These are phyloP conservation scores for Luehdorfia chinensis DNA, from an alignment of 1,140 invertebrate genomes.

Conservation along the genomic window DNA sequence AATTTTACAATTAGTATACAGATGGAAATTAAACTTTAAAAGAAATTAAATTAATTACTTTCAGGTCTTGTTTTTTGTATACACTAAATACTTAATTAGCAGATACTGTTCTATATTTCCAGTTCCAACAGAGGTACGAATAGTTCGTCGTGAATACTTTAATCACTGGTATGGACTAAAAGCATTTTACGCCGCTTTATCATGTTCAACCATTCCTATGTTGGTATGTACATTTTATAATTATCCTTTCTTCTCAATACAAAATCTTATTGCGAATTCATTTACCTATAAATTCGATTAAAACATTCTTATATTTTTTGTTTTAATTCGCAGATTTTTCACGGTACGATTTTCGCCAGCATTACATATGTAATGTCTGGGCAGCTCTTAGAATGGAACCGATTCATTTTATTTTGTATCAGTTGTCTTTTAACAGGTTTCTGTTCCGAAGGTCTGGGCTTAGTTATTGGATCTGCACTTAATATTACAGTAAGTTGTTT, in stretches of 20 bases:
- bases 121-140: slow-evolving; percentile 84
- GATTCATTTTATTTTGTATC: slow-evolving; percentile 77
- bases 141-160: slow-evolving; percentile 84
- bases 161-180: slow-evolving; percentile 89
- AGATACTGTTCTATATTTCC: too few relatives aligned
- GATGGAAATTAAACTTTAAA: too few relatives aligned
- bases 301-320: background rate
- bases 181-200: slow-evolving; percentile 85
- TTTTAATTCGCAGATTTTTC: slow-evolving; percentile 68
- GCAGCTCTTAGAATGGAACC: slow-evolving; percentile 74
- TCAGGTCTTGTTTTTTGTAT: too few relatives aligned
- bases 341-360: slow-evolving; percentile 70
- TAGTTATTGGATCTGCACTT: slow-evolving; percentile 79
- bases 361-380: slow-evolving; percentile 79
- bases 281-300: background rate
- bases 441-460: slow-evolving; percentile 80
- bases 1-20: too few relatives aligned
- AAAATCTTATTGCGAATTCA: background rate
- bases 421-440: slow-evolving; percentile 76
- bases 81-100: too few relatives aligned
- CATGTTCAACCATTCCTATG: slow-evolving; percentile 76
- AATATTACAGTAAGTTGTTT: slow-evolving; percentile 79
- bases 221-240: slow-evolving; percentile 49
- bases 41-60: too few relatives aligned
- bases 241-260: background rate